Percentiles rank a stretch among this genome's conserved stretches.
These are phyloP conservation scores for Sabellastarte sp. DNA, from an alignment of 2,888 invertebrate species.

Conservation along the genomic window DNA sequence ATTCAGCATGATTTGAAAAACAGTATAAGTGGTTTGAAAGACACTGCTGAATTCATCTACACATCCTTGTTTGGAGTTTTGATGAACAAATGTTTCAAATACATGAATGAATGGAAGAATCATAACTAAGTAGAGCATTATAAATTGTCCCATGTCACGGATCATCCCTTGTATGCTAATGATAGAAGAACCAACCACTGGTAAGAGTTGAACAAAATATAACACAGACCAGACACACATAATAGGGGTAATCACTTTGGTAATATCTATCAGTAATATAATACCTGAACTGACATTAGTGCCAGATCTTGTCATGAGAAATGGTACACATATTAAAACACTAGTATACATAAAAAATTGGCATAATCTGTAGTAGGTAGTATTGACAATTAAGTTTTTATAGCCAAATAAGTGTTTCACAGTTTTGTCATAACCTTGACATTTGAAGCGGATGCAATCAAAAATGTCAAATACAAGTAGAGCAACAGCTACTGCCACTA, in stretches of 20 bases:
- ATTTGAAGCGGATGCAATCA: too few species aligned
- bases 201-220: background rate
- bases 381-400: background rate
- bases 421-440: too few species aligned
- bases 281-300: too few species aligned
- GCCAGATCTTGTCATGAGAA: too few species aligned
- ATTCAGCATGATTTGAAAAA: background rate
- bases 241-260: too few species aligned
- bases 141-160: background rate
- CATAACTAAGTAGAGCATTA: background rate
- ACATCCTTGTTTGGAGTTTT: background rate
- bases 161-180: background rate
- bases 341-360: too few species aligned
- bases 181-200: background rate
- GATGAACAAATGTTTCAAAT: background rate
- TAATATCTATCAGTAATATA: too few species aligned
- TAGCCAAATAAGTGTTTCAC: too few species aligned
- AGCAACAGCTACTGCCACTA: too few species aligned
- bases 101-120: background rate
- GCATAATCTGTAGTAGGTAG: background rate
- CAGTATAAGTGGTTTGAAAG: background rate
- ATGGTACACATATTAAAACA: too few species aligned
- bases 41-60: background rate
- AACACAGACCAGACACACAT: background rate
- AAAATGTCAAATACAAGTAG: too few species aligned